These are phyloP conservation scores for Syrrhaptes paradoxus DNA, from an alignment of 2,113 vertebrate genomes.

Conservation along the genomic window DNA sequence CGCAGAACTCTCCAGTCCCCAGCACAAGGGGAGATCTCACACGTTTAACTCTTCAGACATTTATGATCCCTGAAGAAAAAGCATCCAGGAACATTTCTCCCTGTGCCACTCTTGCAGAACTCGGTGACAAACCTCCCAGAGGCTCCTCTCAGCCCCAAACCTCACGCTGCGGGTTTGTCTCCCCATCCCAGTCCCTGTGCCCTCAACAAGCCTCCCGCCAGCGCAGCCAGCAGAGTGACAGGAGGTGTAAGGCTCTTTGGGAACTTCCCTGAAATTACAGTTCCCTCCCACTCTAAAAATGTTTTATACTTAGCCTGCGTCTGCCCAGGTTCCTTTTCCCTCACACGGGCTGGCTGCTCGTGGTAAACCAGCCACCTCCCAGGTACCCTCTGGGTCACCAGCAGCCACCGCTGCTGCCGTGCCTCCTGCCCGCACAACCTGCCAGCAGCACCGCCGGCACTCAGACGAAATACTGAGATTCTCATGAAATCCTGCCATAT, in stretches of 20 bases:
- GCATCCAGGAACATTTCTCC: neutral
- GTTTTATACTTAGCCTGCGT: neutral
- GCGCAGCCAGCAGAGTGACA: neutral
- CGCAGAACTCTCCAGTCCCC: neutral
- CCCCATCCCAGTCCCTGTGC: neutral
- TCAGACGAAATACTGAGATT: neutral
- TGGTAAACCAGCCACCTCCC: neutral
- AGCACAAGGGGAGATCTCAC: neutral
- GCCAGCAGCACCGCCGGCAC: neutral
- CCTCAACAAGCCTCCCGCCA: neutral
- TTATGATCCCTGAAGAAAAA: neutral
- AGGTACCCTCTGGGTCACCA: neutral
- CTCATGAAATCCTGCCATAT: constrained; percentile 6
- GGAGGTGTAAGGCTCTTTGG: neutral
- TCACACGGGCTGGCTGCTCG: neutral
- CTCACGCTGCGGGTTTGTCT: neutral
- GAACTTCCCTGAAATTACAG: neutral
- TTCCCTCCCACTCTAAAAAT: neutral
- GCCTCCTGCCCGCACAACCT: neutral
- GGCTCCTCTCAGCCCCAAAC: too few relatives aligned
- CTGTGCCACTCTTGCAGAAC: neutral
- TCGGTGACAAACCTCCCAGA: neutral
- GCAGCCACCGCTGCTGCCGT: neutral
- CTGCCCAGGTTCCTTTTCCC: neutral
- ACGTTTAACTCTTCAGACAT: neutral